Evolutionary conservation across 2,113 vertebrate genomes (phyloP), one percentile per base, ranked within the genome.

Genomic region (Phylloscopus trochiloides): DNA sequence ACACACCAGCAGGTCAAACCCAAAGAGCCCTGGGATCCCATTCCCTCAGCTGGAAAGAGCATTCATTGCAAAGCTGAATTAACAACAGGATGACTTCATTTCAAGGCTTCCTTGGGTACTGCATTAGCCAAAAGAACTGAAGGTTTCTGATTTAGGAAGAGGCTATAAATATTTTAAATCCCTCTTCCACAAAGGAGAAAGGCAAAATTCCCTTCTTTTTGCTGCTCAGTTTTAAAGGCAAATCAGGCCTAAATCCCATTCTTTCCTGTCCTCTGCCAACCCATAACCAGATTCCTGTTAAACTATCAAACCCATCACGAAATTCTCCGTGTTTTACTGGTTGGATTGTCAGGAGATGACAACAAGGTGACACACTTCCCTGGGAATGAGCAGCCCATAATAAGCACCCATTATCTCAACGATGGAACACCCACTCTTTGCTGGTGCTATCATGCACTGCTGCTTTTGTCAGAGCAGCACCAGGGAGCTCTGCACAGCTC

Each of bases 371-470:
- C 80, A 77, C 43, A 67, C 93, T 78, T 66, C 90, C 79, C 66
- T 17, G 73, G 52, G 77, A 84, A 21, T 57, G 63, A 97, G 79
- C 89, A 90, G 90, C 86, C 82, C 93, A 38, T 58, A 91, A 86
- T 92, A 65, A 90, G 87, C 2, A 83, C 70, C 52, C 89, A 93
- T 93, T 83, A 94, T 86, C 89, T 82, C 76, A 66, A 7, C 86
- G 62, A 76, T 45, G 58, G 51, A 75, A 86, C 76, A 84, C 88
- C 86, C 78, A 94, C 77, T 90, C 88, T 61, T 19, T 54, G 68
- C 38, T 79, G 57, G 63, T 72, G 54, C 21, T 75, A 52, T 50
- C 89, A 57, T 8, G 75, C 76, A 66, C 63, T 86, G 87, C 42
- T 95, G 75, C 59, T 77, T n/a, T 13, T 86, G 90, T 32, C 5